Evolutionary conservation across 2,113 vertebrate genomes (phyloP).

Genomic region (Anolis carolinensis): DNA sequence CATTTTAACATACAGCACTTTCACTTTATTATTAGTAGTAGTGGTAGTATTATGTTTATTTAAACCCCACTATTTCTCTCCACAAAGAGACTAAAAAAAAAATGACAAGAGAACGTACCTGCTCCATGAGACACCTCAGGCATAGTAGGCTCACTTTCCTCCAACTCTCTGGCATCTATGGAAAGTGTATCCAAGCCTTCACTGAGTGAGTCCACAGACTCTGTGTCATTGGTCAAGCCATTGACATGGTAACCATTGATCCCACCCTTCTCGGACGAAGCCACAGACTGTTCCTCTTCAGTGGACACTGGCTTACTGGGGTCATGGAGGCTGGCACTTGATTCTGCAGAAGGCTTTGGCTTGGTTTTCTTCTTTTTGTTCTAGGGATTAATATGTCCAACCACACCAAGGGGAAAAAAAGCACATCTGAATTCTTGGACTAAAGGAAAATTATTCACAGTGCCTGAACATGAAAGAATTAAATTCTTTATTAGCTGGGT

Average conservation of each 20-base stretch:
- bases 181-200: slow-evolving; percentile 91
- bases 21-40: not conserved
- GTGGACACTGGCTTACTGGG: slow-evolving; percentile 60
- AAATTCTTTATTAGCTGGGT: slow-evolving; percentile 19
- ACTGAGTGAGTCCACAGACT: slow-evolving; percentile 91
- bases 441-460: slow-evolving; percentile 22
- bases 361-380: slow-evolving; percentile 96
- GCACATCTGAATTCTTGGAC: slow-evolving; percentile 30
- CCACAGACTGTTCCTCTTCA: slow-evolving; percentile 60
- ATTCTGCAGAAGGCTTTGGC: slow-evolving; percentile 76
- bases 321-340: slow-evolving; percentile 62
- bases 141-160: slow-evolving; percentile 79
- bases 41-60: too few relatives aligned
- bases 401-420: slow-evolving; percentile 5
- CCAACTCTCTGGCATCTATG: slow-evolving; percentile 85
- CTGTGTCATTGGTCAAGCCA: slow-evolving; percentile 82
- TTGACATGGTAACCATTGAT: slow-evolving; percentile 91
- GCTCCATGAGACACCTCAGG: slow-evolving; percentile 70
- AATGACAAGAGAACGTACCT: slow-evolving; percentile 70
- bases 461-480: slow-evolving; percentile 20
- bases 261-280: slow-evolving; percentile 76
- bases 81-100: not conserved
- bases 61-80: too few relatives aligned
- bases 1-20: not conserved
- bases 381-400: slow-evolving; percentile 67